Evolutionary conservation across 2,888 invertebrate genomes (phyloP).

Genomic region (Acleris sparsana): DNA sequence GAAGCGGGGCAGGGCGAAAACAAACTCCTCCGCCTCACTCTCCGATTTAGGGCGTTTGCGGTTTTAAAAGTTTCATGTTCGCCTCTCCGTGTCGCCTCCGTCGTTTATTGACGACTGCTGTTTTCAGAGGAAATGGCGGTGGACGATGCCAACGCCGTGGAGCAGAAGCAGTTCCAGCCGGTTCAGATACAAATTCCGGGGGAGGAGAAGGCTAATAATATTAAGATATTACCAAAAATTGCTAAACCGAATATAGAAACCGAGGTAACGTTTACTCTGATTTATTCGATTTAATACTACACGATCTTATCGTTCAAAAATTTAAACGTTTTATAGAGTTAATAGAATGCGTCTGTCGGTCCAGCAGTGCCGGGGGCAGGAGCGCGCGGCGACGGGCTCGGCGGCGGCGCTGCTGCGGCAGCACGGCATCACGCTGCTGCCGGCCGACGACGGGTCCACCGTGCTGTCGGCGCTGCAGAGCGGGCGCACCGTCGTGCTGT

Average conservation of each 20-base stretch:
- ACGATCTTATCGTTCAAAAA: no score
- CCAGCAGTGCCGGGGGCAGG: no score
- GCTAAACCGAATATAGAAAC: not conserved
- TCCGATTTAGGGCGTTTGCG: no score
- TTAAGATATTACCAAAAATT: constrained; percentile 1
- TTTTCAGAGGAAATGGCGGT: constrained; percentile 34
- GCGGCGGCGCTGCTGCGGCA: constrained; percentile 88
- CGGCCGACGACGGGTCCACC: constrained; percentile 88
- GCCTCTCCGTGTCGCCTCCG: no score
- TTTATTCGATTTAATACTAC: no score
- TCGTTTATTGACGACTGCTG: not conserved
- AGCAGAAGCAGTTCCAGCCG: constrained; percentile 1
- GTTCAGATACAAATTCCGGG: constrained; percentile 3
- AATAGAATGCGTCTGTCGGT: no score
- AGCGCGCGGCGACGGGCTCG: constrained; percentile 44
- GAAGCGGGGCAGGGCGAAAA: no score
- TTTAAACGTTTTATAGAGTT: no score
- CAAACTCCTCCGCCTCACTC: no score
- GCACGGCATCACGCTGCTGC: constrained; percentile 94
- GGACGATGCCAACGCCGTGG: constrained; percentile 6
- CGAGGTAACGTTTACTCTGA: constrained; percentile 4
- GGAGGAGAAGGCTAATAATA: not conserved
- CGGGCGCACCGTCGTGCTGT: constrained; percentile 93
- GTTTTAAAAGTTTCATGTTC: no score
- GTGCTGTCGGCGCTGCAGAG: constrained; percentile 92